Evolutionary conservation across 2,888 invertebrate species (phyloP).

Genomic region (Cheiracanthium punctorium): DNA sequence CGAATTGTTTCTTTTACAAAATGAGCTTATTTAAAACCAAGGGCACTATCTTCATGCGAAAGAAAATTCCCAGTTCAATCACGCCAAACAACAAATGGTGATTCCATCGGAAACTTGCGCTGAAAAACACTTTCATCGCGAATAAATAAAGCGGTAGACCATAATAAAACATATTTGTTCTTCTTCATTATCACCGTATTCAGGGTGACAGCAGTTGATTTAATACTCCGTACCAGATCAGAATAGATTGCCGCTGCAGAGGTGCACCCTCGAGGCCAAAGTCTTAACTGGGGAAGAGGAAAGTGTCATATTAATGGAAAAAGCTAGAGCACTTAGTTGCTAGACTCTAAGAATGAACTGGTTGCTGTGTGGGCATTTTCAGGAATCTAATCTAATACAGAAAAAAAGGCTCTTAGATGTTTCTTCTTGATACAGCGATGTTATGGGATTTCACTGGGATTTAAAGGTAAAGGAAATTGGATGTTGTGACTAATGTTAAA

Average conservation of each 20-base stretch:
- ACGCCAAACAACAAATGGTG: too few relatives aligned
- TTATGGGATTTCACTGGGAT: neutral
- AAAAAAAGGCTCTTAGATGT: neutral
- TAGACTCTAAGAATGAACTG: neutral
- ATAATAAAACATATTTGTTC: too few relatives aligned
- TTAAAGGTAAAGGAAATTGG: neutral
- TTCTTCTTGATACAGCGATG: neutral
- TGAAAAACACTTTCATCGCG: too few relatives aligned
- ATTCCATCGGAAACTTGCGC: too few relatives aligned
- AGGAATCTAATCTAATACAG: neutral
- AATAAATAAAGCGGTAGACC: too few relatives aligned
- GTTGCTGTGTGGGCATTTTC: neutral
- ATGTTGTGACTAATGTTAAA: too few relatives aligned
- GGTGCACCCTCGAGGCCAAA: constrained; percentile 19
- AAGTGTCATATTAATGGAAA: constrained; percentile 47
- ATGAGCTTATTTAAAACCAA: too few relatives aligned
- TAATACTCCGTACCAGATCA: constrained; percentile 20
- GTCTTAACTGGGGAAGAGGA: neutral
- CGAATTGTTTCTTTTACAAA: too few relatives aligned
- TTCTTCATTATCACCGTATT: too few relatives aligned
- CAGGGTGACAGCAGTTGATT: constrained; percentile 25
- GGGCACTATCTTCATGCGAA: too few relatives aligned
- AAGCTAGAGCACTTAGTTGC: constrained; percentile 8
- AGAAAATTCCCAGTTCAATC: too few relatives aligned
- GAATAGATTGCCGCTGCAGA: constrained; percentile 25